These are phyloP conservation scores for Riparia riparia DNA, from an alignment of 2,113 vertebrate genomes.

Conservation along the genomic window DNA sequence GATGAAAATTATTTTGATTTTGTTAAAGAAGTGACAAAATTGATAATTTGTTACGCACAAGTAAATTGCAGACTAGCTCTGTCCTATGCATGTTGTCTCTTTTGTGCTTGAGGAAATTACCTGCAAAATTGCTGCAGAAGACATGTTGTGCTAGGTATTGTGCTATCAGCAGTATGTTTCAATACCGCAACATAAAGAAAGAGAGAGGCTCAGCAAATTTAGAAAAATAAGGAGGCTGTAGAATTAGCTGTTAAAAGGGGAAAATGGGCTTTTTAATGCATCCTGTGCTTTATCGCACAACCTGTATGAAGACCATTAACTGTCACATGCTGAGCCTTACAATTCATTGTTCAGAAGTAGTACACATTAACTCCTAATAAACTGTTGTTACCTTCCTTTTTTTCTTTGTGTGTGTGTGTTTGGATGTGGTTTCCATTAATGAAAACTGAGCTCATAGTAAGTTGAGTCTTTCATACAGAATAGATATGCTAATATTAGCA, in stretches of 20 bases:
- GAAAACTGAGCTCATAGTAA: not conserved
- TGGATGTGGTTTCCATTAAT: not conserved
- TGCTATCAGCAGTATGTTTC: slow-evolving; percentile 44
- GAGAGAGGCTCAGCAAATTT: slow-evolving; percentile 48
- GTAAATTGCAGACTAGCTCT: slow-evolving; percentile 43
- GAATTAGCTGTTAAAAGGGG: not conserved
- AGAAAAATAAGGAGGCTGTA: not conserved
- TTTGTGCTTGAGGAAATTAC: slow-evolving; percentile 60
- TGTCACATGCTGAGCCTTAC: not conserved
- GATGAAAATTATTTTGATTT: slow-evolving; percentile 64
- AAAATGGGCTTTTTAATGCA: not conserved
- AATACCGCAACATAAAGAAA: slow-evolving; percentile 52
- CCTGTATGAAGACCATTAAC: not conserved
- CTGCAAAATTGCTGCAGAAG: slow-evolving; percentile 50
- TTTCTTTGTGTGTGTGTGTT: not conserved
- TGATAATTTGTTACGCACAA: slow-evolving; percentile 49
- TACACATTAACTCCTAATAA: not conserved
- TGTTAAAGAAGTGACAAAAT: slow-evolving; percentile 49
- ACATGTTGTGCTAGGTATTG: not conserved
- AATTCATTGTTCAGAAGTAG: not conserved
- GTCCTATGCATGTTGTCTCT: not conserved
- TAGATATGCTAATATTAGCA: not conserved
- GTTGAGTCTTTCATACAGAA: not conserved
- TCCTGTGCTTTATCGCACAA: not conserved
- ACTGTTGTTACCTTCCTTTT: not conserved